Evolutionary conservation across 2,113 vertebrate species (phyloP).

Genomic region (Apteryx mantelli): DNA sequence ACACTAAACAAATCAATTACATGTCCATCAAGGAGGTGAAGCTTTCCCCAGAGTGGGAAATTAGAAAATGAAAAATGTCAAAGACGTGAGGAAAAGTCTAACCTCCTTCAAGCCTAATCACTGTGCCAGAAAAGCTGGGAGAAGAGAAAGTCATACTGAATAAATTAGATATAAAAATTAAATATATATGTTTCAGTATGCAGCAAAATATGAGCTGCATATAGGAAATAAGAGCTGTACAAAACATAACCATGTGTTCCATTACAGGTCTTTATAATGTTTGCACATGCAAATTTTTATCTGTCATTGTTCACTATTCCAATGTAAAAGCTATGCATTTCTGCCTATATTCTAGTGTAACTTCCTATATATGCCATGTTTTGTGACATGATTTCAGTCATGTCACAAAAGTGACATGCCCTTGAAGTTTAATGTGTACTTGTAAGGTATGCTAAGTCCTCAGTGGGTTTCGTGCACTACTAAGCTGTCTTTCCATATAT

Average conservation of each 20-base stretch:
- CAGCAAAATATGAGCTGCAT: background rate
- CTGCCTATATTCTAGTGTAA: background rate
- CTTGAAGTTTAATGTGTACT: accelerated
- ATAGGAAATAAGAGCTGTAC: background rate
- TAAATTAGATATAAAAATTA: background rate
- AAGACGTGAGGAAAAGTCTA: background rate
- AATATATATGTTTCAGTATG: background rate
- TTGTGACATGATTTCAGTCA: background rate
- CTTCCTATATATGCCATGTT: background rate
- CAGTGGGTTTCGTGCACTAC: accelerated
- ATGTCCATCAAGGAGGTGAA: background rate
- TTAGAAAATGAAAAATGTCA: background rate
- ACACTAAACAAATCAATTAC: background rate
- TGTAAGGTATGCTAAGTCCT: background rate
- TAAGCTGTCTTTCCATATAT: background rate
- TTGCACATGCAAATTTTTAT: background rate
- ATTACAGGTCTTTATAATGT: background rate
- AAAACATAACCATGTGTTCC: background rate
- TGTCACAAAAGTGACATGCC: background rate
- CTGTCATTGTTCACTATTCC: background rate
- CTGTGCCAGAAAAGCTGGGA: background rate
- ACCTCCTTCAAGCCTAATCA: background rate
- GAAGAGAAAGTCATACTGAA: background rate
- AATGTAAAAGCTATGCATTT: background rate
- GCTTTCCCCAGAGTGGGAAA: background rate